Evolutionary conservation across 2,888 invertebrate species (phyloP), one percentile per base, ranked within the genome.

Genomic region (Leucophora obtusa): DNA sequence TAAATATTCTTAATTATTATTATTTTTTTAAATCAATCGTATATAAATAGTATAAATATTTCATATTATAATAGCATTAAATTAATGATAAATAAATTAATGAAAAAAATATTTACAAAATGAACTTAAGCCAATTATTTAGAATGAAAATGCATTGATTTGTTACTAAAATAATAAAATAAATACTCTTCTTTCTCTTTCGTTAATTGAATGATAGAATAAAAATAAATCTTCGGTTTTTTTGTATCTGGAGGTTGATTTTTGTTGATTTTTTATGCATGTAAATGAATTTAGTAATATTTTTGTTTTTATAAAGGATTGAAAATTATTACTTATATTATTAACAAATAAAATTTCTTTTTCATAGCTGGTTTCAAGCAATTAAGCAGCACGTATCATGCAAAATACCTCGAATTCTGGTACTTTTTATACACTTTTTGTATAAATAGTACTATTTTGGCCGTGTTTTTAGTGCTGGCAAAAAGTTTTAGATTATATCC

Each of bases 71-170:
- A 3, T 47, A 47, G 14, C 5, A 47, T n/a, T 47, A 47, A 62
- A 33, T 33, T 66, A 54, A 33, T 6, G 38, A 56, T 56, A 7
- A 21, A 59, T 73, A 47, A 58, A 51, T 53, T 72, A 72, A 21
- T 50, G 56, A 63, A 63, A 58, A 38, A 10, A 21, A 28, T 76
- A 80, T 76, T 63, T 72, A 76, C 75, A 80, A 69, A 72, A 69
- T 80, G 80, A 60, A 53, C 50, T 53, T 53, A 51, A 53, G 51
- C 24, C 59, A 53, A 54, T 51, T 33, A 18, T 10, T n/a, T n/a
- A 50, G 9, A 5, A 62, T 63, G 35, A 50, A 54, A 72, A 17
- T 75, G 75, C 75, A 80, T 68, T 80, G 75, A 35, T 80, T 51
- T 14, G 10, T 50, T 11, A 56, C n/a, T 66, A 60, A 50, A 59